These are phyloP conservation scores for Ephialtes manifestator DNA, from an alignment of 2,888 invertebrate species.

Conservation along the genomic window DNA sequence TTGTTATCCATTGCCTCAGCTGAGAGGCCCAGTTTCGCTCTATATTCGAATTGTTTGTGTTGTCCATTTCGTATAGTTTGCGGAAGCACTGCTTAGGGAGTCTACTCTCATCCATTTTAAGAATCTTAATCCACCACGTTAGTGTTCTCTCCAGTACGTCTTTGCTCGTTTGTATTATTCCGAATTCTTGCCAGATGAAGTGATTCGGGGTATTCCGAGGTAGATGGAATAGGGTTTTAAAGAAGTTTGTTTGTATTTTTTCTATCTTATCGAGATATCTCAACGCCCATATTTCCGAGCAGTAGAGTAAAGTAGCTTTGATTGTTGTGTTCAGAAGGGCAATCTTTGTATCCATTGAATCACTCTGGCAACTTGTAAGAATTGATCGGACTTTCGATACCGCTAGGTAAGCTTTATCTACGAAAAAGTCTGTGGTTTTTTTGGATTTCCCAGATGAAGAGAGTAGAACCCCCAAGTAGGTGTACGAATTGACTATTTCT, in stretches of 20 bases:
- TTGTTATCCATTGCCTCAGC: neutral
- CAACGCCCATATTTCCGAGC: slow-evolving; percentile 5
- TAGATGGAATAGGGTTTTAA: neutral
- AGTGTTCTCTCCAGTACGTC: neutral
- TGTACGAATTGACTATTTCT: neutral
- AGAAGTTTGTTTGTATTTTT: neutral
- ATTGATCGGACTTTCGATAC: neutral
- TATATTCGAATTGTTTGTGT: neutral
- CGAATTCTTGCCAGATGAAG: slow-evolving; percentile 4
- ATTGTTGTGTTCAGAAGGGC: neutral
- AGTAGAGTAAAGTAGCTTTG: neutral
- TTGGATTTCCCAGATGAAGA: slow-evolving; percentile 2
- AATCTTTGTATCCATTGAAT: neutral
- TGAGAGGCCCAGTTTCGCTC: slow-evolving; percentile 1
- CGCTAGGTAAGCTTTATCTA: neutral
- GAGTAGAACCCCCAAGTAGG: neutral
- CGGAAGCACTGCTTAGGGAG: neutral
- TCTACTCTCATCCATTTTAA: slow-evolving; percentile 11
- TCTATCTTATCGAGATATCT: neutral
- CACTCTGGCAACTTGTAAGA: slow-evolving; percentile 6
- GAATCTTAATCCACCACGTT: neutral
- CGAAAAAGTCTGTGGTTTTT: neutral
- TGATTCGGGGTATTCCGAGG: neutral
- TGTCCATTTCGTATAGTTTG: neutral
- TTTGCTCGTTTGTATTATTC: neutral